Evolutionary conservation across 2,888 invertebrate genomes (phyloP), one percentile per base, ranked within the genome.

Genomic region (Anoncus sp.): DNA sequence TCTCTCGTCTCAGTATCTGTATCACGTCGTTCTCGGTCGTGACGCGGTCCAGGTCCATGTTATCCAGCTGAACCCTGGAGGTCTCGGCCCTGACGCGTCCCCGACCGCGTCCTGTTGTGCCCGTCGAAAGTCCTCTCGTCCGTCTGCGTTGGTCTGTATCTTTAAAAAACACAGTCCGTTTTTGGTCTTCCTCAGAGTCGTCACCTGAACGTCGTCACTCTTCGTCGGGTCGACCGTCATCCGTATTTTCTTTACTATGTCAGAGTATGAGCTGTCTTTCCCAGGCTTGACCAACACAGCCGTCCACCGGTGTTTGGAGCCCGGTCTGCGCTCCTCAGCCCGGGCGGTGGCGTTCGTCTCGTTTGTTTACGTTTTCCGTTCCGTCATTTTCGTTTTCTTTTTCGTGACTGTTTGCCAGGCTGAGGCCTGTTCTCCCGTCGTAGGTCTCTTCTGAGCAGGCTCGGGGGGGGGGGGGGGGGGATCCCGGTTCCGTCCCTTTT

Each of bases 251-350:
- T 51, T 47, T 40, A 70, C 76, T 16, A 67, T 73, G 72, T 73
- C 67, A 9, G 72, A 60, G 47, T 72, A 77, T 53, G 66, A 62
- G 0, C 18, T n/a, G n/a, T n/a, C n/a, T n/a, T n/a, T n/a, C n/a
- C n/a, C n/a, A n/a, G n/a, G n/a, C n/a, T n/a, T n/a, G 38, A 71
- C 60, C 5, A 77, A 72, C 38, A 77, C 45, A 3, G 77, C n/a
- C n/a, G n/a, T n/a, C n/a, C n/a, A n/a, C n/a, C n/a, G n/a, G n/a
- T n/a, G n/a, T n/a, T n/a, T n/a, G n/a, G n/a, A n/a, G n/a, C n/a
- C n/a, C n/a, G 59, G 38, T 20, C 16, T 60, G 47, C 40, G 43
- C 35, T 35, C 24, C 40, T 27, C 62, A n/a, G 40, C 38, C 77
- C 43, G 67, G 47, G 73, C 24, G 10, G 45, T 22, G 16, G 62